Base-by-base conservation (phyloP, 37 sponge, comb jelly and placozoan species). In the Trichoplax adhaerens region DNA sequence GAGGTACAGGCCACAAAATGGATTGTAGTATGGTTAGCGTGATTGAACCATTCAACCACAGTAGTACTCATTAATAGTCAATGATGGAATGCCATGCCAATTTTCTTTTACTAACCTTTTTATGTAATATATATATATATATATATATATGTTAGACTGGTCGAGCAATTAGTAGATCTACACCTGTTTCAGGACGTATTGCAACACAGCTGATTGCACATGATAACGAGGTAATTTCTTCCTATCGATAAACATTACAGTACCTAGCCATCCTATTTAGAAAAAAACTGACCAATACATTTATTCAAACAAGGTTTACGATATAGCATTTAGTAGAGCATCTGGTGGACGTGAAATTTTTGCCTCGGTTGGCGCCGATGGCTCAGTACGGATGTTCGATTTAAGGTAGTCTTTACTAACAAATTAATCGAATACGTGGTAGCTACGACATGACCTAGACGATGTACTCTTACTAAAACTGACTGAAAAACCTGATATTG, bases 371-470 rank as follows among this genome's bases (percentile, higher is more conserved):
- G 95, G 95, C 62, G 87, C 87, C n/a, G 95, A 94, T 72, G 95
- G 95, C 1, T 86, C 87, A 12, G 90, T 94, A n/a, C 71, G 95
- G 10, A 83, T 94, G 85, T 94, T 94, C 74, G 95, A 94, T 64
- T 77, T 94, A n/a, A 80, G 91, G 91, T 86, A 48, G 29, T 75
- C 48, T 6, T 68, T 5, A 5, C 6, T 12, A 12, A 8, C 68
- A 66, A n/a, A 12, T 60, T 8, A 60, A 60, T 8, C 48, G 70
- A 6, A 10, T 69, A 57, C 53, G 56, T 69, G 70, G 46, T 6
- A 56, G 70, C 7, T 6, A 49, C 3, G 65, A 73, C 10, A 12
- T 62, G 52, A 53, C 62, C n/a, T 1, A 48, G 12, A 46, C 58
- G 57, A 6, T 52, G n/a, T 5, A 49, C 56, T 49, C 47, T 29